Evolutionary conservation across 2,113 vertebrate species (phyloP), one percentile per base, ranked within the genome.

Genomic region (Labeo rohita): DNA sequence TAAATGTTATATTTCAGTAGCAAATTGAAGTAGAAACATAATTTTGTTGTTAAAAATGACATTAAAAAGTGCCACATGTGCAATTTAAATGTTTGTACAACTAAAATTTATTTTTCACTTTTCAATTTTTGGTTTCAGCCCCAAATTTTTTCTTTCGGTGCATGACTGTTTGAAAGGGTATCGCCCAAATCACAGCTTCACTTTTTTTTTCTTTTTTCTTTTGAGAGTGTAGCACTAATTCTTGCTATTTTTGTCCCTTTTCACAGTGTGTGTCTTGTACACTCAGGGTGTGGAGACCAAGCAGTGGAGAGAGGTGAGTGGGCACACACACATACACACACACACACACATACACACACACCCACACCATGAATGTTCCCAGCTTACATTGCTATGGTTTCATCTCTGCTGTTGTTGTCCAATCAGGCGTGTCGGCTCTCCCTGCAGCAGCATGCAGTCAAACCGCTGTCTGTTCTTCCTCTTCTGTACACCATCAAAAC

Each of bases 281-380:
- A 97, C 96, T 1, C 97, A 98, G 92, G 95, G 95, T 21, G 95
- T 97, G 59, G 97, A 97, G 92, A 97, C 95, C 89, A 96, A 97
- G 89, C 97, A 98, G 85, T 98, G 97, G 97, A 92, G 95, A 90
- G 97, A 98, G 97, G 97, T 98, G 92, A 93, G 95, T 21, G 16
- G 21, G 87, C 76, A 78, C 36, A 87, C 59, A 77, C 49, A 52
- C 16, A 83, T n/a, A 34, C 28, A 28, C 45, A 70, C 12, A 81
- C 49, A 80, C 74, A 77, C 70, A 78, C 73, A 54, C 0, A 63
- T 45, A 52, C 76, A 49, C 23, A 47, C 54, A 63, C 68, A 80
- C 76, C 52, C 0, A 66, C 56, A 56, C 85, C 63, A 13, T 65
- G 23, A n/a, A 2, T 45, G 70, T 45, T 73, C 39, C 39, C 84